A percentile compares a stretch with the other conserved stretches of the same genome.
phyloP scores from a whole-genome alignment of 2,888 invertebrate species.

The Candidula unifasciata region DNA sequence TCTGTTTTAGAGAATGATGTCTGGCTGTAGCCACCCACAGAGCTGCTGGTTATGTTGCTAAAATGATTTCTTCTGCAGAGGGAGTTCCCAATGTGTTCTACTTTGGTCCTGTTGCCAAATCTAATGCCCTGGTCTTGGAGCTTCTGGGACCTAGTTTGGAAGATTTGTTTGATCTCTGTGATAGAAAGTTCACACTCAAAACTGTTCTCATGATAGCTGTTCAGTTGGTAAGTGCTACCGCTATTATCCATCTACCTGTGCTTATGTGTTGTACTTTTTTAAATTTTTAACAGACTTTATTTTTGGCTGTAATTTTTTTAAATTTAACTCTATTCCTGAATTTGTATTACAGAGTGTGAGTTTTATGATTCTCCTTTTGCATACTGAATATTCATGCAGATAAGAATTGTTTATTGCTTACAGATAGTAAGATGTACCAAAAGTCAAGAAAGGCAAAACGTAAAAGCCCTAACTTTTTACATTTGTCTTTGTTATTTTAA shows the following conservation, averaged over 20 bases:
- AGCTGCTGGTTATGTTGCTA: no score
- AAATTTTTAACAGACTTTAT: background rate
- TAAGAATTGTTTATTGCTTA: no score
- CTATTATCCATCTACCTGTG: background rate
- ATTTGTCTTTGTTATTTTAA: no score
- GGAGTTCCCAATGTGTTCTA: constrained; percentile 99
- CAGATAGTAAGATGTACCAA: no score
- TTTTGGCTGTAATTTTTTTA: background rate
- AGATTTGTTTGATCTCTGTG: constrained; percentile 99
- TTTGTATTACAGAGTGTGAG: background rate
- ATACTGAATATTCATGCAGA: no score
- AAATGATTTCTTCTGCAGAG: constrained; percentile 81
- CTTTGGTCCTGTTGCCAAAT: constrained; percentile 99
- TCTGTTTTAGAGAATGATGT: no score
- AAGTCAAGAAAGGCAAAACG: no score
- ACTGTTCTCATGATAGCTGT: constrained; percentile 98
- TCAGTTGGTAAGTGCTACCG: constrained; percentile 87
- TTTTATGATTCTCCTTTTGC: no score
- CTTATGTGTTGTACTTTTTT: background rate
- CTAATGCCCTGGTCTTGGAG: constrained; percentile 99
- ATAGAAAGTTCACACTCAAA: constrained; percentile 97
- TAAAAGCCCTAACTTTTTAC: no score
- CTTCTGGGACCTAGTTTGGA: constrained; percentile 98
- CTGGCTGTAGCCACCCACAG: no score
- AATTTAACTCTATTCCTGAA: background rate